A percentile compares a stretch with the other conserved stretches of the same genome.
phyloP scores from a whole-genome alignment of 2,113 vertebrate genomes.

The Rostratula benghalensis region DNA sequence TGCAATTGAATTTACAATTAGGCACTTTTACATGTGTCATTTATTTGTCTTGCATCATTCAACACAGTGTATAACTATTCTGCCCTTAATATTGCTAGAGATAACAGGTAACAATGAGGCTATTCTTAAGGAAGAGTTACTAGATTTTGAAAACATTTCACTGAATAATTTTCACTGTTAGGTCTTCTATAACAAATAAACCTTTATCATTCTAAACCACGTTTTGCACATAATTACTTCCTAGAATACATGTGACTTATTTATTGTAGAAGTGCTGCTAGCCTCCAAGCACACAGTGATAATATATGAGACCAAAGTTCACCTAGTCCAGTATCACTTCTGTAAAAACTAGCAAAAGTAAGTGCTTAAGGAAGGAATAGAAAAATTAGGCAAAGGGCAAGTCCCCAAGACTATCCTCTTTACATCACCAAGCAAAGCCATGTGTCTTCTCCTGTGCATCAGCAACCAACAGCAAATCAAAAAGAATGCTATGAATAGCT shows the following conservation, averaged over 20 bases:
- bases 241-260: neutral
- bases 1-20: neutral
- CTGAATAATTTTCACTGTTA: neutral
- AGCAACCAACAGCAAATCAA: neutral
- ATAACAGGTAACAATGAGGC: neutral
- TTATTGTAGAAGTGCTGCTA: neutral
- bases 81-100: neutral
- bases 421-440: neutral
- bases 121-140: neutral
- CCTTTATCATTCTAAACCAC: neutral
- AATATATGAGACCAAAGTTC: neutral
- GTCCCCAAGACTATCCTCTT: neutral
- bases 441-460: neutral
- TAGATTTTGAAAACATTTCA: neutral
- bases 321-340: neutral
- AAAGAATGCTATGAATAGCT: neutral
- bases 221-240: neutral
- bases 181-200: neutral
- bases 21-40: neutral
- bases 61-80: neutral
- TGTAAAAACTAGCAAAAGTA: neutral
- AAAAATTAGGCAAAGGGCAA: neutral
- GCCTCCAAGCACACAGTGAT: neutral
- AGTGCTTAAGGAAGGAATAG: neutral
- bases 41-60: neutral